Base-by-base conservation (phyloP, 35 echinoderm and acorn worm genomes). In the Ophiothrix spiculata region DNA sequence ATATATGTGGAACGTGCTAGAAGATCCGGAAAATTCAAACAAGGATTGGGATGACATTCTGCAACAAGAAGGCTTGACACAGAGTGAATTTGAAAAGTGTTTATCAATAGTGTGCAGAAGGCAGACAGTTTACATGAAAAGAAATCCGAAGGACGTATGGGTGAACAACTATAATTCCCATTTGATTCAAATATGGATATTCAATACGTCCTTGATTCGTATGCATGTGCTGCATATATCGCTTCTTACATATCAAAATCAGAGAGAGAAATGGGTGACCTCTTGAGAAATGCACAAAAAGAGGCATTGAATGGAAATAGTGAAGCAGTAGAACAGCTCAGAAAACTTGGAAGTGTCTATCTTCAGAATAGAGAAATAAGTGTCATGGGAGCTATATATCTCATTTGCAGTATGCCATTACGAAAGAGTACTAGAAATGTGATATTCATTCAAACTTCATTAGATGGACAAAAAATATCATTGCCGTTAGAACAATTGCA, bases 351-450 rank as follows among this genome's bases (percentile, higher is more conserved):
- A 0, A 84, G 40, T 84, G 75, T 84, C 21, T 90, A 90, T 34
- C 16, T 90, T 28, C 42, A 90, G 16, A 81, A 90, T 56, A 56
- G 88, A 33, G 81, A 90, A 85, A 38, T 90, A 34, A 83, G 81
- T 78, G 75, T 73, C 3, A 77, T 79, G 82, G 81, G 77, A 40
- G 74, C 81, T 11, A 77, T 90, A 0, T 90, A 90, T n/a, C n/a
- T n/a, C n/a, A n/a, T 88, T 39, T 75, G 40, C 39, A 73, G 88
- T 56, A 77, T 94, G 39, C 41, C 32, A 0, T 90, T 90, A 39
- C 56, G 46, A 64, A 34, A 85, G 15, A 86, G 82, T 64, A 74
- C 76, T 25, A 21, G 79, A 64, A 80, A 56, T 1, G 83, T 86
- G 31, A 49, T 79, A 36, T 79, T 78, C 25, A 2, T 37, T 11